Evolutionary conservation across 1,140 invertebrate species (phyloP).

Genomic region (Acyrthosiphon pisum): DNA sequence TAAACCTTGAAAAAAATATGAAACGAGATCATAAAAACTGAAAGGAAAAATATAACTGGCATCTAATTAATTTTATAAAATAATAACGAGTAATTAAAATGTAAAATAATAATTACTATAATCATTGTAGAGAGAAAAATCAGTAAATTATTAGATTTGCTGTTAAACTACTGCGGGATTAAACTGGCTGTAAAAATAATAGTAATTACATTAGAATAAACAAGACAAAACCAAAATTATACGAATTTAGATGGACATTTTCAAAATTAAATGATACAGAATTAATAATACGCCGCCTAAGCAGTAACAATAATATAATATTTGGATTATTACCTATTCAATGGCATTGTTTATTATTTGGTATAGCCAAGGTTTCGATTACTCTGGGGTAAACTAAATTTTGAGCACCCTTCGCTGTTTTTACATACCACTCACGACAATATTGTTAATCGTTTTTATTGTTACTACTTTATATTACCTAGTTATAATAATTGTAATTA

Average conservation of each 20-base stretch:
- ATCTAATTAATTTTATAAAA: slow-evolving; percentile 12
- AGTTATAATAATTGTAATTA: background rate
- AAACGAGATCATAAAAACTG: background rate
- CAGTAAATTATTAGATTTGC: background rate
- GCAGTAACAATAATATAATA: background rate
- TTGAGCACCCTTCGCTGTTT: background rate
- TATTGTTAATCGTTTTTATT: background rate
- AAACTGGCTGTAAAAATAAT: background rate
- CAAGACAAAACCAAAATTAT: background rate
- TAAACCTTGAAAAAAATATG: background rate
- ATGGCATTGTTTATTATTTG: too few species aligned
- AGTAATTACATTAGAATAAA: background rate
- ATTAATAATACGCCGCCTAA: background rate
- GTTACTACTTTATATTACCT: background rate
- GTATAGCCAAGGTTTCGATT: background rate
- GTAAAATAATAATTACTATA: background rate
- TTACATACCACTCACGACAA: background rate
- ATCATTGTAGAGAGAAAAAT: background rate
- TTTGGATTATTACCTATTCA: background rate
- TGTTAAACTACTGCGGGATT: background rate
- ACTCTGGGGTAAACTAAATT: background rate
- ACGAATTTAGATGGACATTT: background rate
- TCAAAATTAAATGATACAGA: background rate
- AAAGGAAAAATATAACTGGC: background rate
- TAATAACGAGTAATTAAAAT: background rate